Base-by-base conservation (phyloP, 2,113 vertebrate species). In the Aix galericulata region DNA sequence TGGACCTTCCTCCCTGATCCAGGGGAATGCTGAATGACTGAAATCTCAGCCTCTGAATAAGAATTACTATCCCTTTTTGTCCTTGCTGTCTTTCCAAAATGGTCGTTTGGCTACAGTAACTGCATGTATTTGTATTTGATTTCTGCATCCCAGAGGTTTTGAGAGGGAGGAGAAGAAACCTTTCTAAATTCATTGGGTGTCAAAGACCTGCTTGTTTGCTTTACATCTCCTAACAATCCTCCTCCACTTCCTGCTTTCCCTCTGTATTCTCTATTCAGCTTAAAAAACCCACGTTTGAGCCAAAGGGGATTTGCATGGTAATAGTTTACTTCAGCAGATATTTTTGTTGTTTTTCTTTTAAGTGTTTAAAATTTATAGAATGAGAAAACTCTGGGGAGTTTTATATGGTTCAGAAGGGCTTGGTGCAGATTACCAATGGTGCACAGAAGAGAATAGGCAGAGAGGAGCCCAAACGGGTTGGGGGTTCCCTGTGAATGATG, bases 321-420 rank as follows among this genome's bases (percentile, higher is more conserved):
- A 48, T 72, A 93, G 40, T 87, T 95, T 56, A 60, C 71, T 89
- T 78, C n/a, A 72, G 46, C 31, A 75, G 52, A 38, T 87, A 77
- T 69, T 72, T 64, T 78, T 38, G 62, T 48, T 40, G 14, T 40
- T 27, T 52, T 77, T 76, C n/a, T 36, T 93, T 81, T 62, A 55
- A 93, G 16, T 46, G 68, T 82, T 96, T 67, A 27, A 91, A 74
- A 78, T 92, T 48, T 77, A 73, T n/a, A 67, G 40, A 93, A 50
- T 40, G 53, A 86, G 71, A 71, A 86, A 74, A 13, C 73, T 92
- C 27, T 82, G 52, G 91, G 73, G 69, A 84, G 46, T 80, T 89
- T 80, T 82, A 17, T 68, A 82, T 86, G 36, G 67, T 83, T 75
- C 50, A 77, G 68, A 68, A 95, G 55, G 63, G 78, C 71, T 96